phyloP scores from a whole-genome alignment of 2,113 vertebrate genomes.

The Orcinus orca region DNA sequence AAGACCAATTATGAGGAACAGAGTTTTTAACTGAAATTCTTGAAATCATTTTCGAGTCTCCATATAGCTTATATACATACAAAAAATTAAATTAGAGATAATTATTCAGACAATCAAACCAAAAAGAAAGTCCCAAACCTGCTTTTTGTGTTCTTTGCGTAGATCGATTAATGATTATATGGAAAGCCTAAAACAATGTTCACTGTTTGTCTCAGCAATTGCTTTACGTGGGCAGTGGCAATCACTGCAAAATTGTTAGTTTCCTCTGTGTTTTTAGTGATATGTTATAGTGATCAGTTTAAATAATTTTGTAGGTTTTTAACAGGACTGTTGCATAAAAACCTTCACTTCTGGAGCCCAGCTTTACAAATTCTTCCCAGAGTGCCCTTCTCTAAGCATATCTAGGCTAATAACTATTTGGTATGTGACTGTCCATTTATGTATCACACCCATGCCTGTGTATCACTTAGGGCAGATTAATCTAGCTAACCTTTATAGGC shows the following conservation, averaged over 20 bases:
- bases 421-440: slow-evolving; percentile 8
- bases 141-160: not conserved
- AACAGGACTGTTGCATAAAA: slow-evolving; percentile 9
- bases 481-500: slow-evolving; percentile 1
- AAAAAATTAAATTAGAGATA: not conserved
- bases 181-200: not conserved
- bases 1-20: not conserved
- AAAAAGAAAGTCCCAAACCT: not conserved
- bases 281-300: not conserved
- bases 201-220: not conserved
- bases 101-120: slow-evolving; percentile 23
- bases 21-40: not conserved
- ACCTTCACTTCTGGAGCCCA: not conserved
- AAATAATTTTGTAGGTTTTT: slow-evolving; percentile 29
- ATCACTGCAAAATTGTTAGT: not conserved
- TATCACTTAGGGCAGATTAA: slow-evolving; percentile 37
- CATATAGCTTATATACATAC: not conserved
- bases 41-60: not conserved
- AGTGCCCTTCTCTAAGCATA: slow-evolving; percentile 41
- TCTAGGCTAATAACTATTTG: slow-evolving; percentile 23
- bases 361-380: slow-evolving; percentile 56
- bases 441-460: slow-evolving; percentile 46
- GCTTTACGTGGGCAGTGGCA: not conserved
- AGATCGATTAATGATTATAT: not conserved
- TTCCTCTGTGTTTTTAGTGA: not conserved